Evolutionary conservation across 2,113 vertebrate species (phyloP).

Genomic region (Bubo bubo): DNA sequence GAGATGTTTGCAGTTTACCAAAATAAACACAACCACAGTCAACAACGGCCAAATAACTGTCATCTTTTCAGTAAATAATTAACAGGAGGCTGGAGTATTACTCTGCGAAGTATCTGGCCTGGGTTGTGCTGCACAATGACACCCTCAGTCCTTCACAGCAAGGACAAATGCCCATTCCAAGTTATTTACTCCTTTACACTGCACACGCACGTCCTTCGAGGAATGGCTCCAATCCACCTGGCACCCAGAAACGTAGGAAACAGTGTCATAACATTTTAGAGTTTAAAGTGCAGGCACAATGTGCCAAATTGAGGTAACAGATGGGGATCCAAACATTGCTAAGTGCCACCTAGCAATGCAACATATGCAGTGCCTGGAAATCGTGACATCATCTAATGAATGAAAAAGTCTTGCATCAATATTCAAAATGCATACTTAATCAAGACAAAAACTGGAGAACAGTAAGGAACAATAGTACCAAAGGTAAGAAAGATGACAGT

Average conservation of each 20-base stretch:
- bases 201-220: conserved; percentile 37
- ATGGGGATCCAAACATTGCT: conserved; percentile 69
- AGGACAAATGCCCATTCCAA: conserved; percentile 29
- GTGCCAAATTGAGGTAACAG: conserved; percentile 68
- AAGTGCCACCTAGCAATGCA: conserved; percentile 69
- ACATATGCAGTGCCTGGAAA: conserved; percentile 66
- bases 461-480: neutral
- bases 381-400: conserved; percentile 43
- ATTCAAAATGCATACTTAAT: neutral
- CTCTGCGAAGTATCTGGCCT: conserved; percentile 35
- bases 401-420: neutral
- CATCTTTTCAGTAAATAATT: conserved; percentile 36
- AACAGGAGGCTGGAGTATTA: conserved; percentile 25
- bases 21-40: neutral
- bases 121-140: neutral
- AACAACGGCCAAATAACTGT: neutral
- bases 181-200: conserved; percentile 16
- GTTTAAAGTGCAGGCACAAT: conserved; percentile 59
- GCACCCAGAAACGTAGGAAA: conserved; percentile 52
- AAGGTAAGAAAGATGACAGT: neutral
- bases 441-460: neutral
- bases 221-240: conserved; percentile 68
- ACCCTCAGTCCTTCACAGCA: neutral
- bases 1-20: neutral
- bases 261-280: conserved; percentile 64